A percentile compares a stretch with the other conserved stretches of the same genome.
These are phyloP conservation scores for Puffinus mauretanicus DNA, from an alignment of 2,113 vertebrate genomes.

Conservation along the genomic window DNA sequence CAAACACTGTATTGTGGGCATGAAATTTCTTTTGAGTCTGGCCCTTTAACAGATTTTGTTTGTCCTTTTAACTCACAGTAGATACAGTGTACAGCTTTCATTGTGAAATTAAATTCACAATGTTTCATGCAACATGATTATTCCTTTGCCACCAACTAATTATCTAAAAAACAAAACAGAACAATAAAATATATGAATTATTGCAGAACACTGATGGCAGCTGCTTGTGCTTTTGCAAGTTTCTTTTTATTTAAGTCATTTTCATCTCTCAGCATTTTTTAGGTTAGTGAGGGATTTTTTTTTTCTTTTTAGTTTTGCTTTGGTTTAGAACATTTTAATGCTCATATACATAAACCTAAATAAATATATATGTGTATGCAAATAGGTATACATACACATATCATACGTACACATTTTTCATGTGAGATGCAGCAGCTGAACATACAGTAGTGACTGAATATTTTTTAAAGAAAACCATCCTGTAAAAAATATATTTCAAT, in stretches of 20 bases:
- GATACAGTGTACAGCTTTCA: not conserved
- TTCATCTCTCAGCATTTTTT: slow-evolving; percentile 19
- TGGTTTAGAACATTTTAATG: not conserved
- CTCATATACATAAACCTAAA: not conserved
- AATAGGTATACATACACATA: not conserved
- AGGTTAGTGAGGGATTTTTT: not conserved
- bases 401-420: not conserved
- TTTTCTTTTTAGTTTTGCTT: not conserved
- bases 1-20: not conserved
- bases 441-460: not conserved
- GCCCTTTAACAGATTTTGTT: slow-evolving; percentile 28
- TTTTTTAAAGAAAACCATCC: not conserved
- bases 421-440: not conserved
- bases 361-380: not conserved
- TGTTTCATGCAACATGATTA: slow-evolving; percentile 30
- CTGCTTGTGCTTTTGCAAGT: slow-evolving; percentile 12
- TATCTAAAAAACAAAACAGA: slow-evolving; percentile 58
- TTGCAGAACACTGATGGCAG: slow-evolving; percentile 20
- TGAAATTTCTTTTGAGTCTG: not conserved
- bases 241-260: slow-evolving; percentile 50
- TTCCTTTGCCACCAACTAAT: slow-evolving; percentile 43
- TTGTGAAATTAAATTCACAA: slow-evolving; percentile 54
- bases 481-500: not conserved
- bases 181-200: slow-evolving; percentile 62
- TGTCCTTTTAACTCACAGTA: slow-evolving; percentile 5